These are phyloP conservation scores for Protonibea diacanthus DNA, from an alignment of 2,797 vertebrate genomes.

Conservation along the genomic window DNA sequence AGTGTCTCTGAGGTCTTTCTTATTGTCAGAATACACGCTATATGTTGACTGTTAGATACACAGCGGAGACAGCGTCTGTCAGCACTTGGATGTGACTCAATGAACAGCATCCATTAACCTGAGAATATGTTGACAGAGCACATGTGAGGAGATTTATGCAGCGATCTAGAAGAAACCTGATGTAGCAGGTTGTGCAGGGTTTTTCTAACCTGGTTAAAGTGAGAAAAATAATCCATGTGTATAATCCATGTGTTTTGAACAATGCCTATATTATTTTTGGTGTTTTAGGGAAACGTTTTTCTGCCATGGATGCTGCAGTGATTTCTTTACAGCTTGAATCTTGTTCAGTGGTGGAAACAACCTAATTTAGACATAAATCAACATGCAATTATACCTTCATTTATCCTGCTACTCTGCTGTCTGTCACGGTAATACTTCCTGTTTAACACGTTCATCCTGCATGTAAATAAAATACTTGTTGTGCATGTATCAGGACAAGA, in stretches of 20 bases:
- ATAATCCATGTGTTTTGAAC: not conserved
- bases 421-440: not conserved
- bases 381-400: not conserved
- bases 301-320: not conserved
- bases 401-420: not conserved
- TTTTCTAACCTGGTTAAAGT: not conserved
- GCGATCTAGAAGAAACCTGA: not conserved
- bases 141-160: not conserved
- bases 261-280: not conserved
- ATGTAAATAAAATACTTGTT: not conserved
- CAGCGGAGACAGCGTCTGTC: not conserved
- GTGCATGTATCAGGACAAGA: not conserved
- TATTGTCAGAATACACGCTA: not conserved
- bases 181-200: not conserved
- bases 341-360: not conserved
- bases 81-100: not conserved
- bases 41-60: not conserved
- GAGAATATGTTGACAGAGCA: not conserved
- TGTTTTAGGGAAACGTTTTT: not conserved
- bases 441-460: no score
- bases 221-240: not conserved
- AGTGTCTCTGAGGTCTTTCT: not conserved
- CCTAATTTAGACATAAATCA: not conserved
- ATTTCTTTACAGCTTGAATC: no score
- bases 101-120: not conserved